Evolutionary conservation across 2,113 vertebrate species (phyloP).

Genomic region (Illadopsis cleaveri): DNA sequence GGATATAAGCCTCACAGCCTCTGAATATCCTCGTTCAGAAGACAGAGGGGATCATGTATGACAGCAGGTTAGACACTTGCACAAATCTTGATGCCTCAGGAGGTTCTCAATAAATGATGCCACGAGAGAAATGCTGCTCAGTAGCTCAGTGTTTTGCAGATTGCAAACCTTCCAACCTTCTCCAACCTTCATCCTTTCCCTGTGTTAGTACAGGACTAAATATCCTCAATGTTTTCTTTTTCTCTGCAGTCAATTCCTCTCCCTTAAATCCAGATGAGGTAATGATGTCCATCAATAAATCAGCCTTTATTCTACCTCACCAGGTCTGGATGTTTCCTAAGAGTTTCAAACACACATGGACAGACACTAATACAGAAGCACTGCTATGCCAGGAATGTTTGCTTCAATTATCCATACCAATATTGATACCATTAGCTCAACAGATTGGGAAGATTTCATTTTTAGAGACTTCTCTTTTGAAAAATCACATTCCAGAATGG

Average conservation of each 20-base stretch:
- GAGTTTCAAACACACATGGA: background rate
- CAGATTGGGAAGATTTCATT: background rate
- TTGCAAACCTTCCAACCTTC: background rate
- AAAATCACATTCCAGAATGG: background rate
- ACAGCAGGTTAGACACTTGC: background rate
- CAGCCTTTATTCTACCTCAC: background rate
- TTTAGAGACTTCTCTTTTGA: background rate
- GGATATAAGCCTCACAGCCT: background rate
- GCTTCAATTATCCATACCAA: background rate
- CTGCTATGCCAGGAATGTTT: background rate
- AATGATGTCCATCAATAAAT: background rate
- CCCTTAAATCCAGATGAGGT: background rate
- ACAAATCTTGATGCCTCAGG: background rate
- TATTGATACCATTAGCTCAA: background rate
- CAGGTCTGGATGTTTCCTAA: background rate
- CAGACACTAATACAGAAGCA: background rate
- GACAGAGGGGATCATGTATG: background rate
- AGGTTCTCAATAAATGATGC: background rate
- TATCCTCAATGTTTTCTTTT: background rate
- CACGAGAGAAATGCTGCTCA: background rate
- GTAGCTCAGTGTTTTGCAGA: background rate
- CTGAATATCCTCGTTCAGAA: background rate
- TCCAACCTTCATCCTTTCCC: background rate
- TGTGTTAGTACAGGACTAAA: background rate
- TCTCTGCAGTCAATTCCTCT: background rate